These are phyloP conservation scores for Acronicta leporina DNA, from an alignment of 2,888 invertebrate species.

Conservation along the genomic window DNA sequence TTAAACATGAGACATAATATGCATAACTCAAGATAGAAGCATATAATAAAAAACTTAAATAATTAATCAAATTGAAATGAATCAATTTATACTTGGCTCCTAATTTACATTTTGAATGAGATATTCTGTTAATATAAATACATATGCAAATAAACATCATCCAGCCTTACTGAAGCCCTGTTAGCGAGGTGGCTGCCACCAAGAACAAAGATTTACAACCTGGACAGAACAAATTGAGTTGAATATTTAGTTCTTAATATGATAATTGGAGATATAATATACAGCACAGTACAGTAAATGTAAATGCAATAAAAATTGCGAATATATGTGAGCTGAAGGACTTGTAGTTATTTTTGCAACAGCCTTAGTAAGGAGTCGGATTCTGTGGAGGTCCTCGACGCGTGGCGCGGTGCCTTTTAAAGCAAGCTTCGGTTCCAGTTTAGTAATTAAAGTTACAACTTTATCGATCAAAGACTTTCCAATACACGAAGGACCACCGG, in stretches of 20 bases:
- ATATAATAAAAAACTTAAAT: too few relatives aligned
- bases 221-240: conserved; percentile 34
- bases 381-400: conserved; percentile 64
- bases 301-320: conserved; percentile 47
- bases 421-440: conserved; percentile 75
- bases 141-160: conserved; percentile 4
- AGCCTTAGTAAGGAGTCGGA: conserved; percentile 61
- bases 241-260: conserved; percentile 25
- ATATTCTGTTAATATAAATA: background rate
- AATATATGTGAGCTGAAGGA: conserved; percentile 43
- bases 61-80: background rate
- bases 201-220: conserved; percentile 12
- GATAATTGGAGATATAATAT: conserved; percentile 32
- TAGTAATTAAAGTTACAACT: conserved; percentile 87
- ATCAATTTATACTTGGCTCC: background rate
- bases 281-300: conserved; percentile 34
- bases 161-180: conserved; percentile 12
- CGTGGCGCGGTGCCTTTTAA: conserved; percentile 82
- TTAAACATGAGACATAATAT: too few relatives aligned
- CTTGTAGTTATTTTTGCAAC: conserved; percentile 55
- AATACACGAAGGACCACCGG: conserved; percentile 80
- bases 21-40: too few relatives aligned
- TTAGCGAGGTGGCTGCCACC: background rate
- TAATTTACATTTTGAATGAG: background rate
- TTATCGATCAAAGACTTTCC: conserved; percentile 85